Conservation (phyloP, 2,113 vertebrate genomes). For the Solea senegalensis region DNA sequence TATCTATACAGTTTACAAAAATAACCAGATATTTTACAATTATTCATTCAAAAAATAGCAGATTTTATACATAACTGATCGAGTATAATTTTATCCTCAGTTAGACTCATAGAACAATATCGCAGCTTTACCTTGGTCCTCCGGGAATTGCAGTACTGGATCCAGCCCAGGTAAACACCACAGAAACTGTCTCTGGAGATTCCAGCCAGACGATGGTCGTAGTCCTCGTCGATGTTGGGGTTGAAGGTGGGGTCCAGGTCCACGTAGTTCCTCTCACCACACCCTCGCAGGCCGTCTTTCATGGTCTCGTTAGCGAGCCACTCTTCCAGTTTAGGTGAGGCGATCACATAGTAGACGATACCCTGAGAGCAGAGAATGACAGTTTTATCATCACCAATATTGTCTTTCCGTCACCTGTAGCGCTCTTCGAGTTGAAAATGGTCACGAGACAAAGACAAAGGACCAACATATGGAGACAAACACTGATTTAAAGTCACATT, state of each 20-base stretch:
- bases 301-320: slow-evolving; percentile 97
- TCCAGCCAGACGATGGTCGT: slow-evolving; percentile 95
- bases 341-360: slow-evolving; percentile 96
- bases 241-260: slow-evolving; percentile 98
- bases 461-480: too few species aligned
- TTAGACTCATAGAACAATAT: neutral
- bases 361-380: slow-evolving; percentile 77
- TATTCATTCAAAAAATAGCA: too few species aligned
- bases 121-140: slow-evolving; percentile 85
- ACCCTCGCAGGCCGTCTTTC: slow-evolving; percentile 91
- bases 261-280: slow-evolving; percentile 93
- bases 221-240: slow-evolving; percentile 98
- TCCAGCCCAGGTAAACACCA: slow-evolving; percentile 93
- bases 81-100: neutral
- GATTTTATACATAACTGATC: neutral
- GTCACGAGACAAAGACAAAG: too few species aligned
- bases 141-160: slow-evolving; percentile 95
- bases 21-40: too few species aligned
- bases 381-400: neutral
- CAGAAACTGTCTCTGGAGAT: slow-evolving; percentile 98
- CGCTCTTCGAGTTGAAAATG: too few species aligned
- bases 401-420: too few species aligned
- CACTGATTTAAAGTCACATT: too few species aligned
- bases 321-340: slow-evolving; percentile 93
- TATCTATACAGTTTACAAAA: too few species aligned